phyloP scores from a whole-genome alignment of 2,797 vertebrate genomes.

The Megaceryle alcyon region DNA sequence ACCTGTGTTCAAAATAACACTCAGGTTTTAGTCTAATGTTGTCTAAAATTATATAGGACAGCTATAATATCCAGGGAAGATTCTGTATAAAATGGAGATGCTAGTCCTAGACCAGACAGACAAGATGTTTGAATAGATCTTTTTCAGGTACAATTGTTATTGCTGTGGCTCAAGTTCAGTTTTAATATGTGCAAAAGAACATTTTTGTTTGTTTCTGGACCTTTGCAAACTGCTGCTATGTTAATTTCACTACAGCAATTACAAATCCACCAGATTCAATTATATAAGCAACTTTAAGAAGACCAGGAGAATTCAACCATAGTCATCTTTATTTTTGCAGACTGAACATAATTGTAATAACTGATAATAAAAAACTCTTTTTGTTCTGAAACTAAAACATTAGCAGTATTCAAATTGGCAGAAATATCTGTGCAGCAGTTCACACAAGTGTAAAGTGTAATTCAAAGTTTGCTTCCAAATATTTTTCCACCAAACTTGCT shows the following conservation, averaged over 20 bases:
- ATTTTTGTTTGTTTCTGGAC: background rate
- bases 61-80: background rate
- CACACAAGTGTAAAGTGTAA: background rate
- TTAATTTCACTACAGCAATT: background rate
- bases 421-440: conserved; percentile 21
- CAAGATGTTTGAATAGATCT: background rate
- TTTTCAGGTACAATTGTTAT: background rate
- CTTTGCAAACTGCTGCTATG: background rate
- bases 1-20: background rate
- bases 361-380: background rate
- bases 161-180: background rate
- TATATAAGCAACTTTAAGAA: background rate
- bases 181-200: background rate
- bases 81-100: background rate
- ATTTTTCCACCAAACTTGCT: background rate
- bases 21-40: background rate
- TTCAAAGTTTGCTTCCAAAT: background rate
- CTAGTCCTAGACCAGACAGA: background rate
- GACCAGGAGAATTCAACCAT: background rate
- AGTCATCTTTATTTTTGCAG: conserved; percentile 2
- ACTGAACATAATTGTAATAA: conserved; percentile 27
- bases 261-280: background rate
- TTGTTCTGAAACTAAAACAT: conserved; percentile 44
- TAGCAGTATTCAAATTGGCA: conserved; percentile 41
- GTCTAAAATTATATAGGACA: background rate